Evolutionary conservation across 2,113 vertebrate species (phyloP).

Genomic region (Erpornis zantholeuca): DNA sequence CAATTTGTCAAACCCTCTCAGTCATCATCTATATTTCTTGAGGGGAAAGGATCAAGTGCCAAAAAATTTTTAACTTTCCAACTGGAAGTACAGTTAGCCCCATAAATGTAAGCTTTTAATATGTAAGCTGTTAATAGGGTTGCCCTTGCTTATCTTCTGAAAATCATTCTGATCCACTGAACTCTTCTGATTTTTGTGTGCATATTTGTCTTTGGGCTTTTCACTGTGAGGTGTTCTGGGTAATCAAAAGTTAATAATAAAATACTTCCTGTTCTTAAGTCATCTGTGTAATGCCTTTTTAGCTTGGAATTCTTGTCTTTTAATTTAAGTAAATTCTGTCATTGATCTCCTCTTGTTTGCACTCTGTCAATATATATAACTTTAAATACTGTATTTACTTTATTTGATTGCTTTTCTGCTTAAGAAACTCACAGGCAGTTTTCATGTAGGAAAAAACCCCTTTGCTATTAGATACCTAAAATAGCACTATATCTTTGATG

Average conservation of each 20-base stretch:
- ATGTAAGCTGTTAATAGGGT: neutral
- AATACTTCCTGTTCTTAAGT: neutral
- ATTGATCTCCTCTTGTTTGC: neutral
- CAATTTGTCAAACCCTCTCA: neutral
- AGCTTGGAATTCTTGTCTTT: neutral
- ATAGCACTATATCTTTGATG: neutral
- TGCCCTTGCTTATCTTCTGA: constrained; percentile 18
- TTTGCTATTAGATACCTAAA: neutral
- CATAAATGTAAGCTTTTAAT: neutral
- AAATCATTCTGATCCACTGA: constrained; percentile 2
- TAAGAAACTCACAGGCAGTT: neutral
- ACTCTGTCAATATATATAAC: neutral
- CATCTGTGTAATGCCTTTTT: neutral
- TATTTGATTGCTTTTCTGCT: neutral
- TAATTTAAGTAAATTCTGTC: neutral
- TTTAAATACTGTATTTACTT: neutral
- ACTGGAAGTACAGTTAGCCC: neutral
- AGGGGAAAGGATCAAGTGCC: neutral
- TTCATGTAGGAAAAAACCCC: neutral
- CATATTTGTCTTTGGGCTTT: neutral
- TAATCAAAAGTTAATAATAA: constrained; percentile 14
- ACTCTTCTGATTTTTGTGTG: neutral
- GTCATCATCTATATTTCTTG: neutral
- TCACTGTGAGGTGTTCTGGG: neutral
- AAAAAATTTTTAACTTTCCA: neutral